phyloP scores from a whole-genome alignment of 2,888 invertebrate species.

The Torymus auratus region DNA sequence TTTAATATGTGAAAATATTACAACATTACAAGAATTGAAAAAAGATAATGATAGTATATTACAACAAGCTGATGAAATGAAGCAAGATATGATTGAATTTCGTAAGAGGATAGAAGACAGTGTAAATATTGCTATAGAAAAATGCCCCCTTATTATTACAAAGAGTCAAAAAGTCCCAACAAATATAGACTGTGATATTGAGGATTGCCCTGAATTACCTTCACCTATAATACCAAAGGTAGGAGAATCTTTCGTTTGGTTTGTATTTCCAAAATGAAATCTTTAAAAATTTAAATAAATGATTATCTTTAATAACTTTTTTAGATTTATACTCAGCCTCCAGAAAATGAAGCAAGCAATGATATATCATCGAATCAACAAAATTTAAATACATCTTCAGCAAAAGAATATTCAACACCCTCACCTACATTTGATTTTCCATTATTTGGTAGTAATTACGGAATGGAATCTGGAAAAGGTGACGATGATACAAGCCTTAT shows the following conservation, averaged over 20 bases:
- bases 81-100: conserved; percentile 85
- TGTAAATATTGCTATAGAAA: conserved; percentile 84
- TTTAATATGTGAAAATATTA: conserved; percentile 88
- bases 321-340: conserved; percentile 67
- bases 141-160: conserved; percentile 85
- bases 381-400: conserved; percentile 64
- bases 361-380: conserved; percentile 61
- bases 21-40: conserved; percentile 82
- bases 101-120: conserved; percentile 86
- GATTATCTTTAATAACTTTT: conserved; percentile 22
- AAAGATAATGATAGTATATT: conserved; percentile 82
- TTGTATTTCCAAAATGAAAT: background rate
- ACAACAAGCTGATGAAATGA: conserved; percentile 82
- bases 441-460: conserved; percentile 71
- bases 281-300: conserved; percentile 13
- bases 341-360: conserved; percentile 57
- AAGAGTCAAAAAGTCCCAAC: conserved; percentile 82
- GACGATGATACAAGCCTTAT: conserved; percentile 75
- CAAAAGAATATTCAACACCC: conserved; percentile 72
- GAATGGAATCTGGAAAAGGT: conserved; percentile 70
- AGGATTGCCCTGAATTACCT: conserved; percentile 77
- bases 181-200: conserved; percentile 79
- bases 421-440: conserved; percentile 75
- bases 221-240: conserved; percentile 79
- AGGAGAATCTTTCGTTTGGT: conserved; percentile 34